phyloP scores from a whole-genome alignment of 2,113 vertebrate genomes.

The Mobula hypostoma region DNA sequence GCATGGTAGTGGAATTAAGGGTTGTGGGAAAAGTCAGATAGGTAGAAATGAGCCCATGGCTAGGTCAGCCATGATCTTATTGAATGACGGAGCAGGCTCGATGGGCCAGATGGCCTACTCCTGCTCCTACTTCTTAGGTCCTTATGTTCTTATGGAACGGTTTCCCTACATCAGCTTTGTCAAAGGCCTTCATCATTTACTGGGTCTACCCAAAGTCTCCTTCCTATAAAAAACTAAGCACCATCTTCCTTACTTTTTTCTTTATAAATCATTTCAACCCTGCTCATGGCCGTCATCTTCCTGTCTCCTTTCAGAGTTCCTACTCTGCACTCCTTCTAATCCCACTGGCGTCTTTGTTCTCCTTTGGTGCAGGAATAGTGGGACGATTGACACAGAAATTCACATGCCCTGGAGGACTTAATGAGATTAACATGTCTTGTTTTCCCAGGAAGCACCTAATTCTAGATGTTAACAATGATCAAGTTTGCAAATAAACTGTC shows the following conservation, averaged over 20 bases:
- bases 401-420: neutral
- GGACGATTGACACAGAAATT: neutral
- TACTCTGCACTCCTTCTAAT: neutral
- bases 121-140: no score
- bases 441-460: neutral
- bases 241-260: neutral
- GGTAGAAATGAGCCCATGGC: no score
- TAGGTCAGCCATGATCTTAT: no score
- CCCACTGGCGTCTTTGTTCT: neutral
- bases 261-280: neutral
- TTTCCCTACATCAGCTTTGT: neutral
- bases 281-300: neutral
- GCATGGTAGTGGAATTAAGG: no score
- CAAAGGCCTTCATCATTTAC: neutral
- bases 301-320: neutral
- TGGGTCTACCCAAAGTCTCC: neutral
- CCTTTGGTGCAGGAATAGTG: neutral
- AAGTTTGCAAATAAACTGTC: neutral
- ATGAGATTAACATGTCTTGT: neutral
- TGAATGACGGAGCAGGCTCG: no score
- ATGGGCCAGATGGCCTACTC: no score
- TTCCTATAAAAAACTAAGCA: neutral
- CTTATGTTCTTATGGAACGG: no score
- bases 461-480: neutral
- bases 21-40: no score